phyloP scores from a whole-genome alignment of 2,888 invertebrate species.

The Branchellion lobata region DNA sequence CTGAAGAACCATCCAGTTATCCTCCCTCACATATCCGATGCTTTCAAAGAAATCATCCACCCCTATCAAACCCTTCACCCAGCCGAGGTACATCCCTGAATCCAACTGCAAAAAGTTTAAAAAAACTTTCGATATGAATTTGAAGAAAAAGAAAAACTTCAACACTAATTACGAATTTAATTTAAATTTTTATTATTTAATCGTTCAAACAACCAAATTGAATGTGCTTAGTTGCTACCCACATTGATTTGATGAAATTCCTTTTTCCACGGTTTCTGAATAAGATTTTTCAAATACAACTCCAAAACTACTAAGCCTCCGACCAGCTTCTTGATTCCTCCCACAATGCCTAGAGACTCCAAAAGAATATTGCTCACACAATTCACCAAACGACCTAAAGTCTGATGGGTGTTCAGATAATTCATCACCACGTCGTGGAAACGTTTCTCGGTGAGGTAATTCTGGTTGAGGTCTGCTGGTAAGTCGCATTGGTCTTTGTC shows the following conservation, averaged over 20 bases:
- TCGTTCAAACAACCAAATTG: background rate
- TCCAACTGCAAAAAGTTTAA: background rate
- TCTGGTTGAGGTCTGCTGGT: background rate
- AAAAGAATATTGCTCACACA: background rate
- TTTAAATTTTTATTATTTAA: background rate
- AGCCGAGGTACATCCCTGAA: background rate
- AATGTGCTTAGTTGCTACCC: background rate
- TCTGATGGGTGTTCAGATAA: conserved; percentile 3
- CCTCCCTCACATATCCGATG: background rate
- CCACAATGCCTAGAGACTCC: background rate
- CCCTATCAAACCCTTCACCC: conserved; percentile 9
- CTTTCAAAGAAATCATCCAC: conserved; percentile 13
- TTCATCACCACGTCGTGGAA: conserved; percentile 4
- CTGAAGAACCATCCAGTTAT: background rate
- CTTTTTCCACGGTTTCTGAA: conserved; percentile 22
- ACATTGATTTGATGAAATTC: conserved; percentile 33
- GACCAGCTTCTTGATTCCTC: conserved; percentile 24
- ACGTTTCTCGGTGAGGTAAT: background rate
- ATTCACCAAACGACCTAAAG: conserved; percentile 6
- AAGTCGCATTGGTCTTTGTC: background rate
- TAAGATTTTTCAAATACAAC: conserved; percentile 30
- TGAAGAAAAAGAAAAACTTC: too few relatives aligned
- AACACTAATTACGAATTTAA: too few relatives aligned
- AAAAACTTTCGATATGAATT: too few relatives aligned
- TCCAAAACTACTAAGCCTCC: conserved; percentile 36